Evolutionary conservation across 1,140 invertebrate genomes (phyloP).

Genomic region (Oedothorax gibbosus): DNA sequence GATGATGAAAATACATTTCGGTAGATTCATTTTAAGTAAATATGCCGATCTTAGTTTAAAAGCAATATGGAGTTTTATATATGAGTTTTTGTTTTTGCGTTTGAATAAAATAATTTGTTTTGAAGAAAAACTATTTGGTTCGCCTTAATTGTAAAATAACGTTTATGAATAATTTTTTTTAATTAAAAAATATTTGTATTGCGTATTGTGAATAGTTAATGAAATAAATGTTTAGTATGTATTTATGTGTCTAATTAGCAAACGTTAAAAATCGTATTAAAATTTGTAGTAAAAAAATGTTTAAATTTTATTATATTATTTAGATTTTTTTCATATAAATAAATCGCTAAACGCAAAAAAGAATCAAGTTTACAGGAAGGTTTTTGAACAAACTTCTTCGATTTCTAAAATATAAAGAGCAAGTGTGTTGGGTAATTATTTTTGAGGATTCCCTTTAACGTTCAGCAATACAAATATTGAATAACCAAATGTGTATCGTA

Average conservation of each 20-base stretch:
- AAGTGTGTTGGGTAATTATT: neutral
- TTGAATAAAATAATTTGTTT: neutral
- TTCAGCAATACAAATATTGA: neutral
- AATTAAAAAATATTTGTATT: neutral
- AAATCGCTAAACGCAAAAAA: too few species aligned
- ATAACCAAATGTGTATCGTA: neutral
- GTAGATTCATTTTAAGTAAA: neutral
- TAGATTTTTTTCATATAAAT: too few species aligned
- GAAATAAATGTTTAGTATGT: too few species aligned
- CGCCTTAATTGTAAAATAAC: neutral
- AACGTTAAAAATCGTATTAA: too few species aligned
- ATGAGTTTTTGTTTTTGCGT: neutral
- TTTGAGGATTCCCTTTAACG: neutral
- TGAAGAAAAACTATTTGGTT: neutral
- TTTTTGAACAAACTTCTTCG: too few species aligned
- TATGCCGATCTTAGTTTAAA: neutral
- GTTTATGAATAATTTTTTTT: neutral
- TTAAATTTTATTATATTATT: too few species aligned
- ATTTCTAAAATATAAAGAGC: neutral
- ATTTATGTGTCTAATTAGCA: too few species aligned
- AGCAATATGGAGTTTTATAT: neutral
- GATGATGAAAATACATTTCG: conserved; percentile 3
- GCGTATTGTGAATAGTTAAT: too few species aligned
- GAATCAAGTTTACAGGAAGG: too few species aligned
- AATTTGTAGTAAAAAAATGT: too few species aligned